Evolutionary conservation across 2,797 vertebrate genomes (phyloP).

Genomic region (Natrix natrix): DNA sequence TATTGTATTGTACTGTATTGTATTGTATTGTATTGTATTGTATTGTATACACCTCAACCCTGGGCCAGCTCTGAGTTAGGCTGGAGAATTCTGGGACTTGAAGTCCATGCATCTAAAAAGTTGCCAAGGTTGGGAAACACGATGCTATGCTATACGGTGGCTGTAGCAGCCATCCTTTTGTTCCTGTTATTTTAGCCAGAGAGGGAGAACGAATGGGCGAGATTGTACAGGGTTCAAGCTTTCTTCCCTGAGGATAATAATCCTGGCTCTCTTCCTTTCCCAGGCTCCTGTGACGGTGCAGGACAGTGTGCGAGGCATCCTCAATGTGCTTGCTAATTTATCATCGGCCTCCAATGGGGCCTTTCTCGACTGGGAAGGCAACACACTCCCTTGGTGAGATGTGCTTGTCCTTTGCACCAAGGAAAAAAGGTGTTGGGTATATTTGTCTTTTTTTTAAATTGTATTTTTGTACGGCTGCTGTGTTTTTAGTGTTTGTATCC

Average conservation of each 20-base stretch:
- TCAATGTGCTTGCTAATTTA: conserved; percentile 7
- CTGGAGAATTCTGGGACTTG: background rate
- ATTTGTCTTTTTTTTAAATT: background rate
- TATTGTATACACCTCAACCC: background rate
- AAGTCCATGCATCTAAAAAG: background rate
- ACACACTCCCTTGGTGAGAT: background rate
- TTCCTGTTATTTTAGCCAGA: background rate
- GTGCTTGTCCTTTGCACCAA: background rate
- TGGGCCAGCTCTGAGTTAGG: background rate
- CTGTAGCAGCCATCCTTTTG: background rate
- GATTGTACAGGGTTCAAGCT: background rate
- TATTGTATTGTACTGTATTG: too few relatives aligned
- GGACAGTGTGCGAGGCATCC: background rate
- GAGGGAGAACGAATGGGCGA: background rate
- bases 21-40: too few relatives aligned
- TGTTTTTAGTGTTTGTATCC: background rate
- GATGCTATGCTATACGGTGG: background rate
- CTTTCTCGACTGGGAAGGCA: conserved; percentile 30
- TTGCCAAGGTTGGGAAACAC: background rate
- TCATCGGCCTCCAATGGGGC: background rate
- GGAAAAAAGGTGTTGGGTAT: background rate
- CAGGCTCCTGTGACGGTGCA: conserved; percentile 10
- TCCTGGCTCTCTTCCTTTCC: background rate
- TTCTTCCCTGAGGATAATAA: background rate
- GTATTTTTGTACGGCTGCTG: background rate